Base-by-base conservation (phyloP, 1,140 invertebrate species). In the Euura saliciscinereae region DNA sequence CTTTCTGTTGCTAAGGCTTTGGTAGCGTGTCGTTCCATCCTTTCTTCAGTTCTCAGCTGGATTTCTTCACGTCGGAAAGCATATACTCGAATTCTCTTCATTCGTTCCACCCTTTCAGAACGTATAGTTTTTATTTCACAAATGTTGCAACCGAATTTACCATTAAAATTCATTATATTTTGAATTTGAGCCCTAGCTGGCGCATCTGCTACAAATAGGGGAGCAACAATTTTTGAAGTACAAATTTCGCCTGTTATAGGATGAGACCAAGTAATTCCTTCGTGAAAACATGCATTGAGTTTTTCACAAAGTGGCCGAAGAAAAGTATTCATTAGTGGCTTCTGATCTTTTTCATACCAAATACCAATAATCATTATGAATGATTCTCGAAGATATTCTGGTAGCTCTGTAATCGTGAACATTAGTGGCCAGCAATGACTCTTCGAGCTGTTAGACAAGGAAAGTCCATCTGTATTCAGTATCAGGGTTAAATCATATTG, bases 201-300 rank as follows among this genome's bases (percentile, higher is more conserved):
- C 46, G 78, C 78, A 75, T 79, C 78, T 10, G 74, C 77, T 42
- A 77, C 73, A 66, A 75, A 51, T 64, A 79, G 70, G 8, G 75
- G 73, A 66, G 69, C 75, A 72, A 70, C 73, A 11, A 77, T 13
- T 73, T 70, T 77, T 6, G 76, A 74, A 68, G 42, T 68, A 45
- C 51, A 65, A 44, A 45, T 45, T 70, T 45, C 10, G 6, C 42
- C 11, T 65, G 73, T 75, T 68, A 46, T 72, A 43, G 73, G 77
- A 73, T 78, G 7, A 45, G 64, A 43, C 72, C 65, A 73, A 67
- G 45, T 10, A 10, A 77, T 64, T 8, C 66, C 72, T 43, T 72
- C 69, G 10, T 13, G 5, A 43, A 70, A 75, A 67, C 11, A 65
- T 45, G 44, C 42, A 65, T 66, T 66, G 3, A 73, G 44, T 75